phyloP scores from a whole-genome alignment of 92 coral and sea anemone species.

The Galaxea fascicularis region DNA sequence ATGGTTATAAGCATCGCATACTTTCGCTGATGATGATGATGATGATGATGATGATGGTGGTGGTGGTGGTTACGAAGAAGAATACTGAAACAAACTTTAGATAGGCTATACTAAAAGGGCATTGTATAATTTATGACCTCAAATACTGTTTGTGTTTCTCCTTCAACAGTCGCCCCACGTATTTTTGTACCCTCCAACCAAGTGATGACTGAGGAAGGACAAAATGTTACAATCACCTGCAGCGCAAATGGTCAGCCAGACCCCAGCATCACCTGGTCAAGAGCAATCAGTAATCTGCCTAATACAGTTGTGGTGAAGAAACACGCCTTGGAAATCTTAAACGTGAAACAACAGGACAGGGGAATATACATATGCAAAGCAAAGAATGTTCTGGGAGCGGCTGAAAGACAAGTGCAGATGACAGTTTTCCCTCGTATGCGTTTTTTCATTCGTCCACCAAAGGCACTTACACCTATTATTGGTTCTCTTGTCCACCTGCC shows the following conservation, averaged over 20 bases:
- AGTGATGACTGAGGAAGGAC: constrained; percentile 17
- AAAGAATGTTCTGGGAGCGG: constrained; percentile 34
- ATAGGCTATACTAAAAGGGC: neutral
- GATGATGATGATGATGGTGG: no score
- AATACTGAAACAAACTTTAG: no score
- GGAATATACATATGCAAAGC: constrained; percentile 39
- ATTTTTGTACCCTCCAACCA: neutral
- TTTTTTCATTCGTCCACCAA: constrained; percentile 25
- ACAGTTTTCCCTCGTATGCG: constrained; percentile 36
- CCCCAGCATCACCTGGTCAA: constrained; percentile 30
- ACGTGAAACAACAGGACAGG: constrained; percentile 22
- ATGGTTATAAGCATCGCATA: no score
- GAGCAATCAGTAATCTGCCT: neutral
- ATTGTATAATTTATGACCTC: no score
- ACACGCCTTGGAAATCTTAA: neutral
- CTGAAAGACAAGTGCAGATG: neutral
- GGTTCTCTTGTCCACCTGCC: neutral
- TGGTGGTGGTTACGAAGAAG: no score
- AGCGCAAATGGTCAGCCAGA: constrained; percentile 30
- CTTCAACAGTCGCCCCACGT: constrained; percentile 7
- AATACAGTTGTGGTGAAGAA: neutral
- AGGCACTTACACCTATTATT: neutral
- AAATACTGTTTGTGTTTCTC: neutral
- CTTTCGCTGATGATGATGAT: no score
- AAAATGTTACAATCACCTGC: constrained; percentile 22